Evolutionary conservation across 2,113 vertebrate species (phyloP).

Genomic region (Rana temporaria): DNA sequence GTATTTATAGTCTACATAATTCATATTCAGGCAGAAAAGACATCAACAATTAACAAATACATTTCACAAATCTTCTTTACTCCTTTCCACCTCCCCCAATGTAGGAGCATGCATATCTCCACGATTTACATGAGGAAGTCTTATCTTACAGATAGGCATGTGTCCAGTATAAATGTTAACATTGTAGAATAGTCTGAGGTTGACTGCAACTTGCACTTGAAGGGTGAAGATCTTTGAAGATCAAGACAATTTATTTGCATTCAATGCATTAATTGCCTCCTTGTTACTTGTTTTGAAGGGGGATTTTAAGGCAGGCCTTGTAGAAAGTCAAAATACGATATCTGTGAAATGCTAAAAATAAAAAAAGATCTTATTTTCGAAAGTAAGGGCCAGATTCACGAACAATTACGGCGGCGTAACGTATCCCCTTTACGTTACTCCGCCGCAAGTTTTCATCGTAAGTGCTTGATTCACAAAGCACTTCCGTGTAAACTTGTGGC

Average conservation of each 20-base stretch:
- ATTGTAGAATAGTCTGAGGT: not conserved
- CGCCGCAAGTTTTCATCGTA: too few relatives aligned
- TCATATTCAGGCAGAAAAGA: slow-evolving; percentile 20
- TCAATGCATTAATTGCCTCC: slow-evolving; percentile 1
- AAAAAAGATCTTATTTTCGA: too few relatives aligned
- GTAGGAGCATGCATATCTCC: slow-evolving; percentile 26
- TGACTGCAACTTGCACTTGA: slow-evolving; percentile 30
- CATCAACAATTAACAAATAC: slow-evolving; percentile 33
- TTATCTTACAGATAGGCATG: slow-evolving; percentile 35
- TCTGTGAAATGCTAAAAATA: too few relatives aligned
- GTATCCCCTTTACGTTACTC: too few relatives aligned
- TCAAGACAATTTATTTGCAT: slow-evolving; percentile 41
- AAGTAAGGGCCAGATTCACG: too few relatives aligned
- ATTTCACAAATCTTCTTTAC: slow-evolving; percentile 31
- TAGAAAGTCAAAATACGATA: too few relatives aligned
- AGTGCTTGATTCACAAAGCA: too few relatives aligned
- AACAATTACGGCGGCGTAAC: too few relatives aligned
- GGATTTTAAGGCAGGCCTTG: too few relatives aligned
- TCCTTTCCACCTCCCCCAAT: slow-evolving; percentile 27
- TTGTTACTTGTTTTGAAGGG: not conserved
- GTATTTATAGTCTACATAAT: slow-evolving; percentile 4
- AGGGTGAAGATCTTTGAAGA: slow-evolving; percentile 2
- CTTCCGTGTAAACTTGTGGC: too few relatives aligned
- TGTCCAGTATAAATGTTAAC: slow-evolving; percentile 22
- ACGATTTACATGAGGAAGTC: slow-evolving; percentile 30